These are phyloP conservation scores for Protosalanx chinensis DNA, from an alignment of 2,797 vertebrate species.

Conservation along the genomic window DNA sequence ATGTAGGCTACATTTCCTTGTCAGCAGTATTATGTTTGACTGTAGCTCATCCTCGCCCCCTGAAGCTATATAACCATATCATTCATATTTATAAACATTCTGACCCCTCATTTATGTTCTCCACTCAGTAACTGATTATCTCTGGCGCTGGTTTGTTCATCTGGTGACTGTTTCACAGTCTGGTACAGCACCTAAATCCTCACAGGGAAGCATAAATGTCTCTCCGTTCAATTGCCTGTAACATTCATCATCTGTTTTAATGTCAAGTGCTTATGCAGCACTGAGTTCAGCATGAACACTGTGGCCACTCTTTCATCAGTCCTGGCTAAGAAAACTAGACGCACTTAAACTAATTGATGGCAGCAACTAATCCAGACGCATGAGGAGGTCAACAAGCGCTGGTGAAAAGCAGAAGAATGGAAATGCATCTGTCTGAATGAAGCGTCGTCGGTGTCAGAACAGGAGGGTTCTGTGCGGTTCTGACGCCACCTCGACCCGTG, in stretches of 20 bases:
- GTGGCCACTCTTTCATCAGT: constrained; percentile 33
- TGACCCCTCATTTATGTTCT: not conserved
- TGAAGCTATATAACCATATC: no score
- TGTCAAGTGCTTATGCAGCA: constrained; percentile 33
- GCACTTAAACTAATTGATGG: constrained; percentile 34
- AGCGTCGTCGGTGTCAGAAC: no score
- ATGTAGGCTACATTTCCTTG: no score
- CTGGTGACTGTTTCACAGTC: not conserved
- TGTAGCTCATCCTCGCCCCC: no score
- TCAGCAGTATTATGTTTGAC: no score
- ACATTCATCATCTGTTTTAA: not conserved
- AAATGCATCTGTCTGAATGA: not conserved
- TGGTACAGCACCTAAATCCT: not conserved
- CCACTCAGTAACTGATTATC: not conserved
- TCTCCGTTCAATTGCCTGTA: not conserved
- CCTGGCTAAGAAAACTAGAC: constrained; percentile 37
- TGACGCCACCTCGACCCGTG: constrained; percentile 30
- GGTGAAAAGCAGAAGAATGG: no score
- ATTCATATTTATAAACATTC: not conserved
- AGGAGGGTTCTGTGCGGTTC: no score
- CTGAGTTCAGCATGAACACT: constrained; percentile 21
- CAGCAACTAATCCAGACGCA: constrained; percentile 17
- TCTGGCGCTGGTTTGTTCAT: not conserved
- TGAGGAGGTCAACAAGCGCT: constrained; percentile 24
- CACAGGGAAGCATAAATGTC: not conserved